These are phyloP conservation scores for Podotricha telesiphe DNA, from an alignment of 2,888 invertebrate genomes.

Conservation along the genomic window DNA sequence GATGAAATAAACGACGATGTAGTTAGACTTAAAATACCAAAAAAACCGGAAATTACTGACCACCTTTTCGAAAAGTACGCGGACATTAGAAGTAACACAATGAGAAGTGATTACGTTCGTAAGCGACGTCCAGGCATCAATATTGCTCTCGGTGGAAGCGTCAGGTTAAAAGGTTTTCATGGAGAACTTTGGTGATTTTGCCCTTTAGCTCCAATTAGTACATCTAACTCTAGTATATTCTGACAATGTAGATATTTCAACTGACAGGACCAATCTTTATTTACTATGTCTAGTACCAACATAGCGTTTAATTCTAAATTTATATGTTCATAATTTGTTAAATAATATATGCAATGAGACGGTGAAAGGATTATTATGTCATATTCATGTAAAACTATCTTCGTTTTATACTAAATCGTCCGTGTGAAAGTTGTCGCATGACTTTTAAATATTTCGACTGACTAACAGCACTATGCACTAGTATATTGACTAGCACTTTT, in stretches of 20 bases:
- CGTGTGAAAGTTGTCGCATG: slow-evolving; percentile 75
- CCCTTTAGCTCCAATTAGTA: slow-evolving; percentile 58
- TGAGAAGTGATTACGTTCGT: slow-evolving; percentile 72
- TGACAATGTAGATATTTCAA: slow-evolving; percentile 56
- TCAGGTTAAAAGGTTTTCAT: slow-evolving; percentile 79
- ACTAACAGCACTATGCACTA: slow-evolving; percentile 82
- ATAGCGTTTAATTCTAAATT: slow-evolving; percentile 51
- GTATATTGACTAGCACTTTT: slow-evolving; percentile 72
- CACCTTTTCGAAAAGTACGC: slow-evolving; percentile 80
- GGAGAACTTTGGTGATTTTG: slow-evolving; percentile 77
- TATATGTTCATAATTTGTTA: slow-evolving; percentile 45
- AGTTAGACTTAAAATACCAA: slow-evolving; percentile 83
- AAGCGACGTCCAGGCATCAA: slow-evolving; percentile 69
- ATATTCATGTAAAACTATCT: slow-evolving; percentile 53
- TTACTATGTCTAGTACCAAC: slow-evolving; percentile 72
- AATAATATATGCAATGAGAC: slow-evolving; percentile 53
- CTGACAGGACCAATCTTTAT: slow-evolving; percentile 58
- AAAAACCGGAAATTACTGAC: slow-evolving; percentile 82
- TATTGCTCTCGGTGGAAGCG: slow-evolving; percentile 79
- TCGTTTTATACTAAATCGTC: slow-evolving; percentile 75
- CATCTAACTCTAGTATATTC: slow-evolving; percentile 62
- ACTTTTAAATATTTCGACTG: slow-evolving; percentile 65
- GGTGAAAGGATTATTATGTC: slow-evolving; percentile 57
- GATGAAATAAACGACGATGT: slow-evolving; percentile 81
- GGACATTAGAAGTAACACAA: slow-evolving; percentile 75